Conservation (phyloP, 2,888 invertebrate species). For the Mythimna vitellina region DNA sequence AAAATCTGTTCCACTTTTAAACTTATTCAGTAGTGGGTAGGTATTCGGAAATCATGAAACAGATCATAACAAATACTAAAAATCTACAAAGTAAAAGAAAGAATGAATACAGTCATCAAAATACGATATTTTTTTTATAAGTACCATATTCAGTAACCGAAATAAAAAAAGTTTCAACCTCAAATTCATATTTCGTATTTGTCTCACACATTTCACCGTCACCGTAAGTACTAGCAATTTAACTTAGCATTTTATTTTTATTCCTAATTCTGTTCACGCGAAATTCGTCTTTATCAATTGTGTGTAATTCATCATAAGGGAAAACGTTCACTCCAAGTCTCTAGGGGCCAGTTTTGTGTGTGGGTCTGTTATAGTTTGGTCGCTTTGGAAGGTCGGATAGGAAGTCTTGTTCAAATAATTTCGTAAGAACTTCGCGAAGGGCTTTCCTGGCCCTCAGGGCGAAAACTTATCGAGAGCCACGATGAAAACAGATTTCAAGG, state of each 20-base stretch:
- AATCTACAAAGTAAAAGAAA: not conserved
- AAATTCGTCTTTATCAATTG: constrained; percentile 72
- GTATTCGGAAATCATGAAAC: too few species aligned
- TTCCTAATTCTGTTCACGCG: constrained; percentile 62
- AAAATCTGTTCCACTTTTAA: too few species aligned
- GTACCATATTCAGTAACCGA: not conserved
- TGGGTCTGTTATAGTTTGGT: constrained; percentile 64
- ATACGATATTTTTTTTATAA: not conserved
- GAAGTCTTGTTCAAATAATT: constrained; percentile 85
- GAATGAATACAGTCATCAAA: not conserved
- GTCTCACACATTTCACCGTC: constrained; percentile 60
- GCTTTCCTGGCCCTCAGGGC: constrained; percentile 80
- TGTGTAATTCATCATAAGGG: constrained; percentile 66
- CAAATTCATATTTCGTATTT: constrained; percentile 64
- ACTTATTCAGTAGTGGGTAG: too few species aligned
- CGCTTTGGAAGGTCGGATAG: constrained; percentile 64
- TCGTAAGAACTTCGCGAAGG: constrained; percentile 85
- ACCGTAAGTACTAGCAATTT: constrained; percentile 64
- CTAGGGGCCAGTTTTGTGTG: constrained; percentile 75
- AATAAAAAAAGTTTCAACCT: constrained; percentile 33
- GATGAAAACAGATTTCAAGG: constrained; percentile 67
- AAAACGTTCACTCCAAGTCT: constrained; percentile 60
- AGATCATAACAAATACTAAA: not conserved
- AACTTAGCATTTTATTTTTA: constrained; percentile 64
- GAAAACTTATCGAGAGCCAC: constrained; percentile 81